These are phyloP conservation scores for Hydrochoerus hydrochaeris DNA, from an alignment of 2,113 vertebrate genomes.

Conservation along the genomic window DNA sequence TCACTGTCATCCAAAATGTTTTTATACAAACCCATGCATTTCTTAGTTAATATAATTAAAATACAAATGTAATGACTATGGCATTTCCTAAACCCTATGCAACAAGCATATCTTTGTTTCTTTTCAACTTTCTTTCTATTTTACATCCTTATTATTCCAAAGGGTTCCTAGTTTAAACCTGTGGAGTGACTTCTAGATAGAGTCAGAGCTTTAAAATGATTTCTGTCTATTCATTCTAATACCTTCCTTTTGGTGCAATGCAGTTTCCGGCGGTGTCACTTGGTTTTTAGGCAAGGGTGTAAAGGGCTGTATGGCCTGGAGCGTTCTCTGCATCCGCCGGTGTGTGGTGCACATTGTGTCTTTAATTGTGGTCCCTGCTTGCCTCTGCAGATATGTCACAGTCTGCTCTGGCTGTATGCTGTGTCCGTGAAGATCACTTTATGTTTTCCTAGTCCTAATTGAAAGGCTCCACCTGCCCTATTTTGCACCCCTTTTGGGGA, in stretches of 20 bases:
- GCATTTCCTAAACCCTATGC: neutral
- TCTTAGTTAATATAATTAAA: slow-evolving; percentile 13
- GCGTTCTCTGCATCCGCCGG: neutral
- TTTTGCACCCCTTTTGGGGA: slow-evolving; percentile 38
- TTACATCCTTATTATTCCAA: neutral
- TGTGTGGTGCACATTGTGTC: neutral
- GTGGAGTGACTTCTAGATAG: neutral
- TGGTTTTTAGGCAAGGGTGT: neutral
- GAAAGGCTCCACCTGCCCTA: neutral
- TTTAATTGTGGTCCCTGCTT: slow-evolving; percentile 6
- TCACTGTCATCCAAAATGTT: neutral
- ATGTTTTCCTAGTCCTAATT: slow-evolving; percentile 40
- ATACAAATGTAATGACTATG: neutral
- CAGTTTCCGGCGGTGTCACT: neutral
- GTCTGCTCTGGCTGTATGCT: neutral
- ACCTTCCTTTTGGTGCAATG: neutral
- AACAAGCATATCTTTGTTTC: neutral
- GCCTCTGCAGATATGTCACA: neutral
- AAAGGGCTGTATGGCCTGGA: neutral
- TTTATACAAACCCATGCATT: slow-evolving; percentile 4
- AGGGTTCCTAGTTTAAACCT: neutral
- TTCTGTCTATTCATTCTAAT: neutral
- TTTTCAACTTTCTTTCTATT: slow-evolving; percentile 45
- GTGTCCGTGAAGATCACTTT: neutral
- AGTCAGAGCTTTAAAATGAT: neutral